phyloP scores from a whole-genome alignment of 2,888 invertebrate genomes.

The Tigriopus californicus region DNA sequence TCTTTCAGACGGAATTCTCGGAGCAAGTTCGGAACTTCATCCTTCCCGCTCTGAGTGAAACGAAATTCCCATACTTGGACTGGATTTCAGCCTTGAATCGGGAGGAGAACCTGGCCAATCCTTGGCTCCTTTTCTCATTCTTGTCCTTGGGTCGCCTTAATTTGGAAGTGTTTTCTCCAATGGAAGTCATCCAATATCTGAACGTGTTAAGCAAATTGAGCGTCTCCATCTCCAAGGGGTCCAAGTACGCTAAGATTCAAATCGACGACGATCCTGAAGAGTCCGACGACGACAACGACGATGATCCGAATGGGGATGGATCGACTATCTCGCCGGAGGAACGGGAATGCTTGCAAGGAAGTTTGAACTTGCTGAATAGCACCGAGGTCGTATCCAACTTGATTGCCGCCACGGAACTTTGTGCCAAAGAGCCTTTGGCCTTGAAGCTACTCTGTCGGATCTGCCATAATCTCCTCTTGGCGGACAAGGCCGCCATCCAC shows the following conservation, averaged over 20 bases:
- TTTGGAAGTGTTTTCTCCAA: not conserved
- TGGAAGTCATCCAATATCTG: not conserved
- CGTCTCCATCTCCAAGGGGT: constrained; percentile 3
- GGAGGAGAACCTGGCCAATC: constrained; percentile 30
- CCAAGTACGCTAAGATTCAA: not conserved
- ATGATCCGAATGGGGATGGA: not conserved
- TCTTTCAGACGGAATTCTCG: constrained; percentile 44
- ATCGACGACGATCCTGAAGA: not conserved
- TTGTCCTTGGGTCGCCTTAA: constrained; percentile 38
- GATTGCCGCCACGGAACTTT: not conserved
- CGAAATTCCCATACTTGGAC: constrained; percentile 28
- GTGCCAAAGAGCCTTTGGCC: not conserved
- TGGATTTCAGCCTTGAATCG: constrained; percentile 17
- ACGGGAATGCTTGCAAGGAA: not conserved
- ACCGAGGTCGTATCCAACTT: not conserved
- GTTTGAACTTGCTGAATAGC: not conserved
- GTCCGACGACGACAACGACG: not conserved
- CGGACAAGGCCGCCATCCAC: constrained; percentile 60
- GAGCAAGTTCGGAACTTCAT: constrained; percentile 47
- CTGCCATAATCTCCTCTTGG: constrained; percentile 62
- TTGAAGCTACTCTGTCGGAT: constrained; percentile 41
- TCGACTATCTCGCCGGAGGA: not conserved
- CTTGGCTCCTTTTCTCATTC: constrained; percentile 47
- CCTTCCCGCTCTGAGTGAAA: constrained; percentile 43
- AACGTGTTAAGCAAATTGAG: constrained; percentile 6